Base-by-base conservation (phyloP, 2,113 vertebrate genomes). In the Calidris pugnax region DNA sequence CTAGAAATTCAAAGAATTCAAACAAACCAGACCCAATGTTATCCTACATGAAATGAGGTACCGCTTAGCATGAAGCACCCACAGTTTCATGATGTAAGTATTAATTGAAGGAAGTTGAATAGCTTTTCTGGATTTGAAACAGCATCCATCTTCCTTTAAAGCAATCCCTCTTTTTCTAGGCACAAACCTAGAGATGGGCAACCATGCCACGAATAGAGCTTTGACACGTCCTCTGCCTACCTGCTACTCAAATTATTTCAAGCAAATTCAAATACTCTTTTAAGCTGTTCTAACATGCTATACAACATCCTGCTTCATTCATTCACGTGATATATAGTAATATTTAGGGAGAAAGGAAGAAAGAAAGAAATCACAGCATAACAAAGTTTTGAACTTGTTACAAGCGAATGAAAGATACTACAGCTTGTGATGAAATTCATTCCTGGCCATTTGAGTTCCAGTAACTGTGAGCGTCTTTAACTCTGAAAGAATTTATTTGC, bases 21-120 rank as follows among this genome's bases (percentile, higher is more conserved):
- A 59, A 63, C 43, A 56, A 75, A 68, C 17, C n/a, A 75, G 84
- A 81, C 12, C 24, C 37, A 12, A 9, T 28, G 22, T 10, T 37
- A 30, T 16, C 39, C 47, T 14, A 12, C 12, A 1, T 5, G 14
- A 55, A 63, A 87, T 5, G 26, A 87, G 32, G 26, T 8, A 41
- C 17, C 6, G 8, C 27, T 41, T 14, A 50, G 23, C 47, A 74
- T 6, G 15, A 72, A 59, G n/a, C 4, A 50, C 23, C n/a, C 50
- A 37, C 30, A 74, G 33, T 5, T 67, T 67, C 2, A 1, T 6
- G 23, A 80, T 4, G 0, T 0, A 60, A 75, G 19, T 14, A 60
- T 30, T 56, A 19, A 7, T 1, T 16, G 68, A 56, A 71, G 39
- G 35, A 72, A 81, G 28, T 9, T 4, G 11, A 81, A 32, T 7